Conservation (phyloP, 2,113 vertebrate species). For the Tauraco erythrolophus region DNA sequence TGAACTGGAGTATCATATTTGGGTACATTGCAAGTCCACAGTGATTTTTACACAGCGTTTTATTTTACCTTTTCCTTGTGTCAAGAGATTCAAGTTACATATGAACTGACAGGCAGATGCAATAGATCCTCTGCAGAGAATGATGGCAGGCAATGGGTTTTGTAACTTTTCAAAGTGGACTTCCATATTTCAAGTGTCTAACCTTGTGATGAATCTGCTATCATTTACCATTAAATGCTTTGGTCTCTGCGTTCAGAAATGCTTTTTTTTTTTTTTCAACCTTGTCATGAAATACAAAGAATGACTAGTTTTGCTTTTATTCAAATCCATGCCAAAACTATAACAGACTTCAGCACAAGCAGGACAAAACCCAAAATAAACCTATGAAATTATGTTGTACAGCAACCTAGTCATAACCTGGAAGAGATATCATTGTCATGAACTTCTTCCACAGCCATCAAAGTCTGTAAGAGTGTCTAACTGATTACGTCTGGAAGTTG, state of each 20-base stretch:
- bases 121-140: conserved; percentile 54
- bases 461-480: not conserved
- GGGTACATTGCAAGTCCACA: conserved; percentile 53
- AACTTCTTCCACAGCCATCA: not conserved
- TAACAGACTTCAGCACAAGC: not conserved
- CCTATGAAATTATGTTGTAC: conserved; percentile 24
- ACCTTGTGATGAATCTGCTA: conserved; percentile 63
- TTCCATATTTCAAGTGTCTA: conserved; percentile 68
- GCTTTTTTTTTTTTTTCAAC: not conserved
- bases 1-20: conserved; percentile 74
- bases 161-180: conserved; percentile 66
- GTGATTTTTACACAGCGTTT: conserved; percentile 72
- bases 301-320: not conserved
- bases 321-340: conserved; percentile 5
- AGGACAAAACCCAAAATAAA: conserved; percentile 38
- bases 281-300: conserved; percentile 11
- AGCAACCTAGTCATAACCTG: conserved; percentile 40
- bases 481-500: not conserved
- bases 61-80: conserved; percentile 74
- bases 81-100: conserved; percentile 76
- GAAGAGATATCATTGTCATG: not conserved
- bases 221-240: conserved; percentile 68
- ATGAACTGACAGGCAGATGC: conserved; percentile 63
- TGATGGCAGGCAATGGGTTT: conserved; percentile 52
- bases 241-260: conserved; percentile 63